Conservation (phyloP, 2,113 vertebrate genomes). For the Coracopsis vasa region DNA sequence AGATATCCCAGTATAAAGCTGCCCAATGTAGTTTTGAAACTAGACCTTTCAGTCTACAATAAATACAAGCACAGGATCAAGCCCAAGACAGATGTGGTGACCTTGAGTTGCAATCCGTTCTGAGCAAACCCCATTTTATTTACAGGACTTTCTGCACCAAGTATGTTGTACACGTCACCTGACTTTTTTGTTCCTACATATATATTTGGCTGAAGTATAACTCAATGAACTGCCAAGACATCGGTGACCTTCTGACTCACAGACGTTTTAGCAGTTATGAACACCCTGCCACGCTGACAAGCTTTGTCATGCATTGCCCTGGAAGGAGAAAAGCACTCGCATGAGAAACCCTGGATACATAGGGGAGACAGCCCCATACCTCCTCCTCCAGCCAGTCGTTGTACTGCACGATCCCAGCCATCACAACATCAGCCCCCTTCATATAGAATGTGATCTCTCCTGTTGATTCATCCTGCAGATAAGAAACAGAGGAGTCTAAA, state of each 20-base stretch:
- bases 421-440: slow-evolving; percentile 96
- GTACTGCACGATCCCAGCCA: slow-evolving; percentile 96
- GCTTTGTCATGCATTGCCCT: background rate
- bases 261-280: background rate
- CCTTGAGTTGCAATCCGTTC: background rate
- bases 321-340: background rate
- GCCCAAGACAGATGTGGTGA: background rate
- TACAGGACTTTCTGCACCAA: background rate
- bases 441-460: slow-evolving; percentile 98
- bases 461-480: slow-evolving; percentile 87
- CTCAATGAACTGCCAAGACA: background rate
- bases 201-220: background rate
- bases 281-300: background rate
- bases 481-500: background rate
- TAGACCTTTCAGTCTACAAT: background rate
- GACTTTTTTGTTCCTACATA: background rate
- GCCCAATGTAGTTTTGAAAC: background rate
- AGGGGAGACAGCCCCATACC: slow-evolving; percentile 62
- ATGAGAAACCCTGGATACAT: accelerated
- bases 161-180: accelerated
- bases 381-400: slow-evolving; percentile 98
- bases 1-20: background rate
- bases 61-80: background rate
- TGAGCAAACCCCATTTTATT: background rate
- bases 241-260: background rate